Base-by-base conservation (phyloP, 2,797 vertebrate genomes). In the Holocentrus rufus region DNA sequence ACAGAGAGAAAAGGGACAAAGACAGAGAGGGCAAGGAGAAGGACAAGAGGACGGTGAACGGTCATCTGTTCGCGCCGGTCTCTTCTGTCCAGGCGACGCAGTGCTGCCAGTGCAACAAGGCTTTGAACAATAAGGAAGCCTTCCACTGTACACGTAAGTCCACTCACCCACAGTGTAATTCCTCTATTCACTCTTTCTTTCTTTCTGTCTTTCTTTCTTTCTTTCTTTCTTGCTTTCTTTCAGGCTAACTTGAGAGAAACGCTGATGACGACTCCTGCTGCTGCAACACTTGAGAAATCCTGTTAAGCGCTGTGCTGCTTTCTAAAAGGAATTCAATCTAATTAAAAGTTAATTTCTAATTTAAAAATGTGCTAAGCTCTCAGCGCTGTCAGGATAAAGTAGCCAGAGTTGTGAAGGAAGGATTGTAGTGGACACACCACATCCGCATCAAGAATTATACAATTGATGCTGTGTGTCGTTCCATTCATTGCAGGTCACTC, bases 71-170 rank as follows among this genome's bases (percentile, higher is more conserved):
- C 88, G 92, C 92, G 64, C 34, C 94, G 0, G 87, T 93, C 7
- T 72, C 89, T 0, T 78, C 92, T 0, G 90, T 92, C 71, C 94
- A 94, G 23, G 79, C 93, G 0, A 46, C 93, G 78, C 93, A 83
- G 70, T 99, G 98, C 81, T 93, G 91, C 89, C 95, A 97, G 80
- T 97, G 98, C 82, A 90, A 90, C 88, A 99, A 95, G 88, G 73
- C 91, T 53, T 94, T 99, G 77, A 91, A 80, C 90, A 91, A 86
- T 84, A 98, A 96, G 82, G 97, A 98, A 15, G 91, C 92, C 15
- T 94, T 95, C 82, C 89, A 93, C 25, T 99, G 98, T 91, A 87
- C 95, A 85, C 92, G 98, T 99, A 90, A 96, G 97, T 85, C 23
- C 39, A 39, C 18, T 31, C 49, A 20, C 20, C 6, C 18, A 63